Evolutionary conservation across 2,888 invertebrate species (phyloP).

Genomic region (Gisinianus flammeolus): DNA sequence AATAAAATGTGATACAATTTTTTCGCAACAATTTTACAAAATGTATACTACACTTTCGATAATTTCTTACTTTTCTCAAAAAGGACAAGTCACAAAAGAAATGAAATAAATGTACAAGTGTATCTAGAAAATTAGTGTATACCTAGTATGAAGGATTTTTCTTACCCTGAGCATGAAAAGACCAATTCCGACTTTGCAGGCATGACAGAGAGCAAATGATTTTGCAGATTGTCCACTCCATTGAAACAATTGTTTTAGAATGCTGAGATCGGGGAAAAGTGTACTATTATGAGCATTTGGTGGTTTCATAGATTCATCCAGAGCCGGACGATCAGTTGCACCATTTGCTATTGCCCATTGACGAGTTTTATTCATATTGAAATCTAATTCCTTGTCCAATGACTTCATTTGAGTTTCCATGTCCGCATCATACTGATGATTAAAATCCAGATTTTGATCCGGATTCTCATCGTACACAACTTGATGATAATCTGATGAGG

Average conservation of each 20-base stretch:
- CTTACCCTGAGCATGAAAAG: constrained; percentile 52
- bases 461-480: neutral
- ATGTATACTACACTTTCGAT: no score
- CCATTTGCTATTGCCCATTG: neutral
- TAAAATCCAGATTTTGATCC: neutral
- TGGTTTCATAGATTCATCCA: neutral
- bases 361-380: constrained; percentile 16
- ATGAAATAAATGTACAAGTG: no score
- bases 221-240: constrained; percentile 51
- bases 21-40: no score
- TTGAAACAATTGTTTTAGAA: constrained; percentile 54
- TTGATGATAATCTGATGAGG: neutral
- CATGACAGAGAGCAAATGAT: constrained; percentile 54
- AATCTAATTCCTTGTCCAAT: constrained; percentile 13
- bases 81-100: no score
- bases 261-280: constrained; percentile 53
- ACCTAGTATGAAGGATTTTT: no score
- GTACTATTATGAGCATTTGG: neutral
- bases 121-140: no score
- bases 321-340: neutral
- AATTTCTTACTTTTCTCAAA: no score
- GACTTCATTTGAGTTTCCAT: constrained; percentile 18
- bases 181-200: constrained; percentile 56
- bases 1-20: no score
- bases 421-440: neutral